Evolutionary conservation across 2,888 invertebrate species (phyloP).

Genomic region (Ommatoiulus sabulosus): DNA sequence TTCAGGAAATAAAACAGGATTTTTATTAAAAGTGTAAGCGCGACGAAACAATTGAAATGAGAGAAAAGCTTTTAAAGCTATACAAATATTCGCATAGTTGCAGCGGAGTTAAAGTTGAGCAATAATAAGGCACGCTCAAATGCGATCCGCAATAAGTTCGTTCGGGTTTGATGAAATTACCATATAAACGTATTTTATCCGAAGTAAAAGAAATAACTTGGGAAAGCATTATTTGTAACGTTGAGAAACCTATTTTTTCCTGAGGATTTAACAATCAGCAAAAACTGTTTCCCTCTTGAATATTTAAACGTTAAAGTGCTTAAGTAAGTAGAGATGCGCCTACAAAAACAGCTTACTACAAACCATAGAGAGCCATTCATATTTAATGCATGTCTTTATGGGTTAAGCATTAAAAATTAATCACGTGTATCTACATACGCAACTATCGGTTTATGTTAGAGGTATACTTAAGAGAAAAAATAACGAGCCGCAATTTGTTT

Average conservation of each 20-base stretch:
- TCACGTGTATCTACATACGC: background rate
- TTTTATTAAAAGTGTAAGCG: conserved; percentile 10
- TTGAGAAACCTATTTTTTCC: background rate
- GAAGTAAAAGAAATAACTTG: background rate
- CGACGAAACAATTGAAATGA: background rate
- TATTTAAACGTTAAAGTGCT: conserved; percentile 8
- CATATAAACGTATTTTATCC: background rate
- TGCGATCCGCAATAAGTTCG: background rate
- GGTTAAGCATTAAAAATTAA: conserved; percentile 34
- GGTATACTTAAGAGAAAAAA: background rate
- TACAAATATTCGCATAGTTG: background rate
- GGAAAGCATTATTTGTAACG: background rate
- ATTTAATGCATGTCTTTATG: background rate
- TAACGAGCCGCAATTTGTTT: background rate
- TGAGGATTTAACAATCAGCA: background rate
- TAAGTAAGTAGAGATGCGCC: background rate
- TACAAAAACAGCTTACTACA: background rate
- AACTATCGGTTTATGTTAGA: background rate
- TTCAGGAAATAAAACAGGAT: conserved; percentile 43
- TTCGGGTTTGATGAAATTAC: background rate
- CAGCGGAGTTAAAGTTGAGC: background rate
- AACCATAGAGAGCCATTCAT: background rate
- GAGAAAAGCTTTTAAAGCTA: background rate
- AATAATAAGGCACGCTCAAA: background rate
- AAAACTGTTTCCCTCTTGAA: conserved; percentile 24